Percentiles rank a stretch among this genome's conserved stretches.
Conservation (phyloP, 2,113 vertebrate species). For the Jacana jacana region DNA sequence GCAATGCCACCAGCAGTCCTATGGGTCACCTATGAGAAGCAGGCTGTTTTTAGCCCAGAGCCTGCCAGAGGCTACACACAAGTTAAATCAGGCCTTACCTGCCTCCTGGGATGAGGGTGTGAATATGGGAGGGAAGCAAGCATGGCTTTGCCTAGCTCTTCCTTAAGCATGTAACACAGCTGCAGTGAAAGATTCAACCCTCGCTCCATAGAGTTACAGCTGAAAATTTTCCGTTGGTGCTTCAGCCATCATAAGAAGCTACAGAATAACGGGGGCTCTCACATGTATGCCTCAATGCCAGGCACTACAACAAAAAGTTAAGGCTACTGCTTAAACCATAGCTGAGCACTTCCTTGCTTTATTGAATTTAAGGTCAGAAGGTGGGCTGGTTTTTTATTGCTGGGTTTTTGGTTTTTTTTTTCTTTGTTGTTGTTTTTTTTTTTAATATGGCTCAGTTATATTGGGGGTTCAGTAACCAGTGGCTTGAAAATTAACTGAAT, state of each 20-base stretch:
- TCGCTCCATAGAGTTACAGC: background rate
- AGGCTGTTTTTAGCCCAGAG: background rate
- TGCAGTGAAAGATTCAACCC: background rate
- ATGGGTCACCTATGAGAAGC: background rate
- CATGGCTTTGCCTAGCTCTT: background rate
- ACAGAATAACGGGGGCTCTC: background rate
- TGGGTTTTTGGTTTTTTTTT: too few relatives aligned
- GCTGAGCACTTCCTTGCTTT: background rate
- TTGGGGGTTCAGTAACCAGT: constrained; percentile 67
- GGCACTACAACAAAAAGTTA: background rate
- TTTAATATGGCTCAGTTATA: constrained; percentile 61
- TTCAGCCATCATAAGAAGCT: background rate
- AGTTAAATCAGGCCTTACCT: background rate
- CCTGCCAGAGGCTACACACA: background rate
- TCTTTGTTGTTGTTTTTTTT: background rate
- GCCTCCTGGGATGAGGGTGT: background rate
- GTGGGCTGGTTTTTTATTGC: background rate
- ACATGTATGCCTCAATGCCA: background rate
- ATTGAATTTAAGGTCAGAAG: background rate
- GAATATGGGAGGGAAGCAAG: background rate
- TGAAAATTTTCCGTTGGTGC: background rate
- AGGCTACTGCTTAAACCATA: background rate
- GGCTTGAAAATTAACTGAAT: constrained; percentile 83
- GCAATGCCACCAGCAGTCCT: background rate
- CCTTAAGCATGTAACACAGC: background rate